A percentile compares a stretch with the other conserved stretches of the same genome.
These are phyloP conservation scores for Ardeotis arabs DNA, from an alignment of 2,113 vertebrate genomes.

Conservation along the genomic window DNA sequence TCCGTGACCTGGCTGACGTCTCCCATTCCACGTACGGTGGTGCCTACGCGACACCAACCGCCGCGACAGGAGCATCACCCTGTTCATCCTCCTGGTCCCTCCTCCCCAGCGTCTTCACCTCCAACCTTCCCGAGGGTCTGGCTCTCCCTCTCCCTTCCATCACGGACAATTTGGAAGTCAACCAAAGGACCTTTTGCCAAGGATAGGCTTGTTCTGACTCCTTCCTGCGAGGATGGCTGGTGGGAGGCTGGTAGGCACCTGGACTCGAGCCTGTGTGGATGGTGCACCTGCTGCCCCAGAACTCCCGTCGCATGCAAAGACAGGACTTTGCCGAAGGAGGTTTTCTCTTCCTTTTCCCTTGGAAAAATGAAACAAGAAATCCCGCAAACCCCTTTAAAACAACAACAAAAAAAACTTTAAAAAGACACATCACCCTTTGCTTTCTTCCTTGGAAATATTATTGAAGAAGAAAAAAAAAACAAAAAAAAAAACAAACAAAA, in stretches of 20 bases:
- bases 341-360: conserved; percentile 77
- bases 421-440: conserved; percentile 71
- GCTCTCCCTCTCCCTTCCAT: conserved; percentile 64
- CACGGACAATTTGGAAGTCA: conserved; percentile 74
- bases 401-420: background rate
- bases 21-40: background rate
- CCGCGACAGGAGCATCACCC: background rate
- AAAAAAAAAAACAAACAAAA: background rate
- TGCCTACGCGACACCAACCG: background rate
- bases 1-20: background rate
- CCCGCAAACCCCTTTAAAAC: conserved; percentile 25
- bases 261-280: background rate
- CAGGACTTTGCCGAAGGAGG: conserved; percentile 74
- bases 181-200: conserved; percentile 80
- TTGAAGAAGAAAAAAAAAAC: conserved; percentile 49
- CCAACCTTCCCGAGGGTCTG: conserved; percentile 21
- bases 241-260: conserved; percentile 7
- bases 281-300: conserved; percentile 42
- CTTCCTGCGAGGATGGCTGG: conserved; percentile 1
- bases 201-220: conserved; percentile 45
- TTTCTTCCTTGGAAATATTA: conserved; percentile 80
- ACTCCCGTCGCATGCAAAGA: conserved; percentile 65
- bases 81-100: background rate
- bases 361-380: conserved; percentile 50
- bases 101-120: background rate